phyloP scores from a whole-genome alignment of 2,888 invertebrate species.

The Petrolisthes cinctipes region DNA sequence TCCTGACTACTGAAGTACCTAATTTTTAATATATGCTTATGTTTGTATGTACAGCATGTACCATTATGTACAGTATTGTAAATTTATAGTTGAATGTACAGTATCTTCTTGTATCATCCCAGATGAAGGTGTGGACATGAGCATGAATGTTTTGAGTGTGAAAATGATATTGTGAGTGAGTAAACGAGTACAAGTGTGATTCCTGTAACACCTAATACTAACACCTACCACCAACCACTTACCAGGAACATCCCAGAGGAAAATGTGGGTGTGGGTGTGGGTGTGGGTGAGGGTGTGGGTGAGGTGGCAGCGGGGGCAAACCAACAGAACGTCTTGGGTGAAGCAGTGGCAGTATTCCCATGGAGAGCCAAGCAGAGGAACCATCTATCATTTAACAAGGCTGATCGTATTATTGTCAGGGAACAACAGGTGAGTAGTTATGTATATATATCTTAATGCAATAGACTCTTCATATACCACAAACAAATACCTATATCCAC shows the following conservation, averaged over 20 bases:
- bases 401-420: slow-evolving; percentile 75
- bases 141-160: too few species aligned
- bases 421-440: slow-evolving; percentile 72
- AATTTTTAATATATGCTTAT: not conserved
- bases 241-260: slow-evolving; percentile 55
- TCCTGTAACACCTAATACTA: too few species aligned
- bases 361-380: slow-evolving; percentile 76
- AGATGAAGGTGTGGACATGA: too few species aligned
- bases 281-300: not conserved
- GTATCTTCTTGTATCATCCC: too few species aligned
- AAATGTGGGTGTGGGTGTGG: slow-evolving; percentile 66
- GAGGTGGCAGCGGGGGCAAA: slow-evolving; percentile 69
- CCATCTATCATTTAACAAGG: slow-evolving; percentile 76
- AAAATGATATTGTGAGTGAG: too few species aligned
- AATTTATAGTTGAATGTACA: too few species aligned
- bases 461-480: too few species aligned
- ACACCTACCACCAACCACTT: too few species aligned
- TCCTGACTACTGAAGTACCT: not conserved
- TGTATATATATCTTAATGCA: too few species aligned
- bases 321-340: slow-evolving; percentile 63
- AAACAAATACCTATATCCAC: too few species aligned
- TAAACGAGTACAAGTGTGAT: too few species aligned
- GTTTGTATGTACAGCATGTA: not conserved
- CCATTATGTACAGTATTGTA: too few species aligned
- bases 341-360: slow-evolving; percentile 74